Evolutionary conservation across 30 jellyfish, hydroid and myxozoan genomes (phyloP).

Genomic region (Hydra vulgaris): DNA sequence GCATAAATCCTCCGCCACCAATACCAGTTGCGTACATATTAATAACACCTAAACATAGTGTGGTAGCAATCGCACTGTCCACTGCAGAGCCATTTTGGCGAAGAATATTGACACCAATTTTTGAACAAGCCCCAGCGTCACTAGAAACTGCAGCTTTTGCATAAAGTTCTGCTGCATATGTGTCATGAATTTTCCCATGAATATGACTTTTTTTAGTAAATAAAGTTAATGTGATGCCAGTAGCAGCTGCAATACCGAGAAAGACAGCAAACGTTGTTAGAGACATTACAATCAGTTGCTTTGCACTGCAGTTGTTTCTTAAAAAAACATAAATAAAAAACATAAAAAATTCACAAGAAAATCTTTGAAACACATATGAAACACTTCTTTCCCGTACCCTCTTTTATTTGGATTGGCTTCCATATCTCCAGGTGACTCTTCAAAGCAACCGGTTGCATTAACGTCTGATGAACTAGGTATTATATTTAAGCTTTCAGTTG

Average conservation of each 20-base stretch:
- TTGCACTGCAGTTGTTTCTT: not conserved
- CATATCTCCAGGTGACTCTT: constrained; percentile 8
- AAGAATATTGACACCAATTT: constrained; percentile 64
- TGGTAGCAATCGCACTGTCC: constrained; percentile 79
- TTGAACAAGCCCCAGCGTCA: constrained; percentile 76
- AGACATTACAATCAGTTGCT: constrained; percentile 1
- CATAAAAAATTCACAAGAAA: not conserved
- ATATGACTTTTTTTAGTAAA: constrained; percentile 9
- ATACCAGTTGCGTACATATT: constrained; percentile 83
- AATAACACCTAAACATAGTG: constrained; percentile 81
- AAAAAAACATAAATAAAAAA: too few relatives aligned
- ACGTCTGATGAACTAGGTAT: constrained; percentile 8
- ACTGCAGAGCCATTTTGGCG: constrained; percentile 81
- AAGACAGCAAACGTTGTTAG: not conserved
- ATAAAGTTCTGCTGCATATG: constrained; percentile 66
- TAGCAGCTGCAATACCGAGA: constrained; percentile 7
- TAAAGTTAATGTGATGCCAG: constrained; percentile 7
- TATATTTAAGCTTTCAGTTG: not conserved
- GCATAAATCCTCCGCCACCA: constrained; percentile 97
- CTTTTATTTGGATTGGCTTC: not conserved
- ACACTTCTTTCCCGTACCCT: not conserved
- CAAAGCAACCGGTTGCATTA: constrained; percentile 30
- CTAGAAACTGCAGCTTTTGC: constrained; percentile 83
- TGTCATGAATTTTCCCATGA: constrained; percentile 20
- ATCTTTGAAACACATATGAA: too few relatives aligned